Evolutionary conservation across 2,797 vertebrate genomes (phyloP), one percentile per base, ranked within the genome.

Genomic region (Silurus lanzhouensis): DNA sequence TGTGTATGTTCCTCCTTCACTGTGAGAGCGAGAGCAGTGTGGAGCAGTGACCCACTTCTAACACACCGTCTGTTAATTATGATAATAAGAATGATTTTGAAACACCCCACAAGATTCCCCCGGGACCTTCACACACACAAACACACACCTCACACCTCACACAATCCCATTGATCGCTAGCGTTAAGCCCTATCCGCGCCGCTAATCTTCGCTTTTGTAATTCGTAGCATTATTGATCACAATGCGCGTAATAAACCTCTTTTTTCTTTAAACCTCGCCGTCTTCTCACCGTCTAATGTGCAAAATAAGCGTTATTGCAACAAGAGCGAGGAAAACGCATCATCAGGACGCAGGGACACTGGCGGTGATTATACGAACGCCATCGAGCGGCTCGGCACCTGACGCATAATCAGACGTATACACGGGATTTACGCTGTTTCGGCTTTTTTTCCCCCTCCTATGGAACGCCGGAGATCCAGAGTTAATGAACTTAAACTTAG

Each of bases 101-200:
- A 61, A 78, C 55, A 60, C 55, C 75, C 55, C 4, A 52, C 48
- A 10, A 52, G n/a, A 7, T 6, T 60, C 75, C 55, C 74, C 19
- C 1, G 55, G 31, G 55, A 58, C 15, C 0, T 48, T 15, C 71
- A 15, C 71, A 4, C 71, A n/a, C 74, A 95, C 95, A 94, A 22
- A 9, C n/a, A 92, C 92, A 99, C 48, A 52, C 48, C 48, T 7
- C 48, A 52, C 71, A 15, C 6, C 71, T 1, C 71, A n/a, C 52
- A 95, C 95, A 94, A 64, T 9, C 10, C 93, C 92, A 99, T 98
- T 93, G 96, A 98, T 96, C 96, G 94, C 93, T 93, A 91, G 90
- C 94, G 95, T 93, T 96, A 96, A 97, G 97, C 96, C 96, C 96
- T 97, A 97, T 96, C 97, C 96, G 95, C 94, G 96, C 96, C 96